A percentile compares a stretch with the other conserved stretches of the same genome.
These are phyloP conservation scores for Drosophila mimetica DNA, from an alignment of 2,888 invertebrate species.

Conservation along the genomic window DNA sequence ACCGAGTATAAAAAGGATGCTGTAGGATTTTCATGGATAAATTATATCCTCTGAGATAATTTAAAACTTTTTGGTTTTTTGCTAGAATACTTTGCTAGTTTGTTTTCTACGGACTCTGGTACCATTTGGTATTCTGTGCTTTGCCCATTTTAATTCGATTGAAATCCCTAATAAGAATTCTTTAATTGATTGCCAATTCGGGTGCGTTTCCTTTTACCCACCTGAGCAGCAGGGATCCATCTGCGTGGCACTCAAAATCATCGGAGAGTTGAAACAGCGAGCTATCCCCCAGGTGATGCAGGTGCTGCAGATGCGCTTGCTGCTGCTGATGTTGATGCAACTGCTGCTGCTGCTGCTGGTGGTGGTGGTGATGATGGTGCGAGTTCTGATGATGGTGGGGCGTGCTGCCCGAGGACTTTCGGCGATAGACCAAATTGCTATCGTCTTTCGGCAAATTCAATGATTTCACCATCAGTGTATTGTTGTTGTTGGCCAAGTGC, in stretches of 20 bases:
- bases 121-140: background rate
- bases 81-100: background rate
- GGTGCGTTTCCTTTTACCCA: conserved; percentile 73
- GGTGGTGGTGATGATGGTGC: conserved; percentile 45
- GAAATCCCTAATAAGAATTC: background rate
- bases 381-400: conserved; percentile 66
- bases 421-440: conserved; percentile 80
- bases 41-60: background rate
- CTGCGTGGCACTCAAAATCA: conserved; percentile 86
- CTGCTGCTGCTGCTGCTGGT: conserved; percentile 30
- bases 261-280: conserved; percentile 81
- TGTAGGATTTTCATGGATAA: background rate
- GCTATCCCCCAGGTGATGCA: conserved; percentile 57
- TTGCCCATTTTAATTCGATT: background rate
- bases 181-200: background rate
- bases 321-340: conserved; percentile 48
- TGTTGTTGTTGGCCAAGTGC: conserved; percentile 75
- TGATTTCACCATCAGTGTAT: conserved; percentile 78
- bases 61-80: background rate
- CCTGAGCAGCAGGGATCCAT: conserved; percentile 88
- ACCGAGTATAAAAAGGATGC: too few species aligned
- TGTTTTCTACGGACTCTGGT: background rate
- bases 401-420: conserved; percentile 84
- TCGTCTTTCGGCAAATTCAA: conserved; percentile 83
- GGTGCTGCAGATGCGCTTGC: conserved; percentile 40